Evolutionary conservation across 1,140 invertebrate genomes (phyloP).

Genomic region (Orchestia grillus): DNA sequence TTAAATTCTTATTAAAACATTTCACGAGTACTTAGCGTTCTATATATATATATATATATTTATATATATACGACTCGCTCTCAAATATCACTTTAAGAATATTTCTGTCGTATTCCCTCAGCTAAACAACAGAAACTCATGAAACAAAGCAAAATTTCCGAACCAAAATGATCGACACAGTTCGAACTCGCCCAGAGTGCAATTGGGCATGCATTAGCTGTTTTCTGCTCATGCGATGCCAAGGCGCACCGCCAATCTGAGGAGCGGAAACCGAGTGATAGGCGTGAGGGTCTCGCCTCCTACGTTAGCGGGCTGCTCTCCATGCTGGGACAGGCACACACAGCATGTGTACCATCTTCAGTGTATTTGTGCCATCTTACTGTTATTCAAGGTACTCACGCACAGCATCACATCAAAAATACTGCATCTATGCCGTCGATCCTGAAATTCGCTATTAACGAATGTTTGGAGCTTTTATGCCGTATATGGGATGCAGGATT

Average conservation of each 20-base stretch:
- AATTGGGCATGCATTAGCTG: not conserved
- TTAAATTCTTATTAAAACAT: not conserved
- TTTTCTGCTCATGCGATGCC: not conserved
- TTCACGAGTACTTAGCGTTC: not conserved
- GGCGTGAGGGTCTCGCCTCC: not conserved
- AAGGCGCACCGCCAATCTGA: not conserved
- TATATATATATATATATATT: too few species aligned
- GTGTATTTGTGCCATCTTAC: too few species aligned
- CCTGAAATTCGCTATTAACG: too few species aligned
- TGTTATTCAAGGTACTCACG: too few species aligned
- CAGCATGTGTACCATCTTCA: not conserved
- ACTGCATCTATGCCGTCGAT: too few species aligned
- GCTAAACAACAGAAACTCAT: not conserved
- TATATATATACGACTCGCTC: too few species aligned
- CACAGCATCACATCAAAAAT: too few species aligned
- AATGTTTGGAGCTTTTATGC: too few species aligned
- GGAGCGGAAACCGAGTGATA: not conserved
- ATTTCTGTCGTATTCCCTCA: too few species aligned
- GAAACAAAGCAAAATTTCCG: not conserved
- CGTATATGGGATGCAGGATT: too few species aligned
- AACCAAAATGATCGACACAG: not conserved
- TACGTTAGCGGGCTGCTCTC: not conserved
- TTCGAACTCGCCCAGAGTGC: not conserved
- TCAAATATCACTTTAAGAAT: too few species aligned
- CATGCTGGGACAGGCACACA: not conserved